Percentiles rank a stretch among this genome's conserved stretches.
Evolutionary conservation across 2,888 invertebrate genomes (phyloP).

Genomic region (Sclerodermus sp.): DNA sequence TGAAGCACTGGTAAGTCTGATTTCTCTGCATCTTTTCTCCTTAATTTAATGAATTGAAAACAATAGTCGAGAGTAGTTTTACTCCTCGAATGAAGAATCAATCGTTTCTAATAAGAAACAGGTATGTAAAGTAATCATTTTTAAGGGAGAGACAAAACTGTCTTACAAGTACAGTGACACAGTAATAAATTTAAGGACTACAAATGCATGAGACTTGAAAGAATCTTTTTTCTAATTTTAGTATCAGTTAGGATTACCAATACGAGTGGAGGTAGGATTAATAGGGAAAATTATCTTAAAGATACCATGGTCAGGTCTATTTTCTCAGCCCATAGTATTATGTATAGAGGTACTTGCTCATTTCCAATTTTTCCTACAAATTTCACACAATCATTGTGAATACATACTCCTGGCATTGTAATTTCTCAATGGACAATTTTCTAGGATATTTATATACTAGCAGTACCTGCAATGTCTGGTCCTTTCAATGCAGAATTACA

Average conservation of each 20-base stretch:
- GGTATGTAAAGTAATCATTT: too few relatives aligned
- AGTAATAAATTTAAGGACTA: too few relatives aligned
- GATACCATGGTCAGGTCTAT: slow-evolving; percentile 79
- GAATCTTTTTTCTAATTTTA: slow-evolving; percentile 56
- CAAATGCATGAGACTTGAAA: neutral
- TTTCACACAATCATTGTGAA: neutral
- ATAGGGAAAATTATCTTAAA: slow-evolving; percentile 74
- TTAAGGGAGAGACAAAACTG: too few relatives aligned
- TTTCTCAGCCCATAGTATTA: slow-evolving; percentile 72
- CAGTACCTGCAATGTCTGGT: slow-evolving; percentile 72
- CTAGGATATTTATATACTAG: slow-evolving; percentile 72
- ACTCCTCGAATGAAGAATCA: too few relatives aligned
- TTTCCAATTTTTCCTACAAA: neutral
- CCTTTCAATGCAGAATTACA: slow-evolving; percentile 75
- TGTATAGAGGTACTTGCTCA: slow-evolving; percentile 65
- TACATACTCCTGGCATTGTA: neutral
- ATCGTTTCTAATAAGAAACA: too few relatives aligned
- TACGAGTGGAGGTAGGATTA: slow-evolving; percentile 79
- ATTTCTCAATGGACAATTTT: slow-evolving; percentile 11
- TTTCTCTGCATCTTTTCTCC: too few relatives aligned
- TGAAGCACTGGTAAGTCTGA: slow-evolving; percentile 75
- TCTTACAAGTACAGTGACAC: too few relatives aligned
- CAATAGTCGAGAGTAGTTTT: too few relatives aligned
- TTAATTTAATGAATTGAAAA: too few relatives aligned
- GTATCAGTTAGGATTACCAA: slow-evolving; percentile 80